Percentiles rank a stretch among this genome's conserved stretches.
phyloP scores from a whole-genome alignment of 2,797 vertebrate species.

The Microtus agrestis region DNA sequence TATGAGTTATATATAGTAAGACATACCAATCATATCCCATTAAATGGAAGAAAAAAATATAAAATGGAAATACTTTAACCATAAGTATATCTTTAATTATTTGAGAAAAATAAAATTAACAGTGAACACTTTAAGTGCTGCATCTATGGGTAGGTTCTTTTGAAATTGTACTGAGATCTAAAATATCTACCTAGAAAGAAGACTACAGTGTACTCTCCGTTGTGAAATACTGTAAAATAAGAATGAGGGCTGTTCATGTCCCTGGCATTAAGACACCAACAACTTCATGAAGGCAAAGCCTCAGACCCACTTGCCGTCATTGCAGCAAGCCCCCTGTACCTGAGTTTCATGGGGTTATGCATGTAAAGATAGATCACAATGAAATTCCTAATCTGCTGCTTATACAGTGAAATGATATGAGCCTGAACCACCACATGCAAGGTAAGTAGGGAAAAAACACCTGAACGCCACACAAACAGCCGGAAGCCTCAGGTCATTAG shows the following conservation, averaged over 20 bases:
- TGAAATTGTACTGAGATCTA: neutral
- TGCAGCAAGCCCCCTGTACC: constrained; percentile 16
- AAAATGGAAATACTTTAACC: constrained; percentile 28
- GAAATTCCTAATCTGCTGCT: constrained; percentile 66
- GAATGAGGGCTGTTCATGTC: neutral
- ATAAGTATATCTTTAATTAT: constrained; percentile 27
- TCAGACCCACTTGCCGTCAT: neutral
- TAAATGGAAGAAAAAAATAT: constrained; percentile 27
- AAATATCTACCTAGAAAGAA: constrained; percentile 45
- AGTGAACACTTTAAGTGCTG: neutral
- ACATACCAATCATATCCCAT: neutral
- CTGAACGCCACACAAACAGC: constrained; percentile 8
- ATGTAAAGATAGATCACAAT: constrained; percentile 34
- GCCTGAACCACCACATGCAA: constrained; percentile 62
- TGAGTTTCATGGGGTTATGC: neutral
- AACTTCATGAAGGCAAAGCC: neutral
- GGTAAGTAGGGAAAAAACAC: constrained; percentile 31
- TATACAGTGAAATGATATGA: constrained; percentile 53
- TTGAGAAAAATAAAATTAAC: neutral
- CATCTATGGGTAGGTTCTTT: neutral
- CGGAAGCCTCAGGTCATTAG: constrained; percentile 48
- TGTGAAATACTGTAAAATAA: constrained; percentile 47
- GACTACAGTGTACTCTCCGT: neutral
- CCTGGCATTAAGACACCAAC: constrained; percentile 38
- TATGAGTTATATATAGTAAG: constrained; percentile 21